phyloP scores from a whole-genome alignment of 2,113 vertebrate species.

The Pteruthius melanotis region DNA sequence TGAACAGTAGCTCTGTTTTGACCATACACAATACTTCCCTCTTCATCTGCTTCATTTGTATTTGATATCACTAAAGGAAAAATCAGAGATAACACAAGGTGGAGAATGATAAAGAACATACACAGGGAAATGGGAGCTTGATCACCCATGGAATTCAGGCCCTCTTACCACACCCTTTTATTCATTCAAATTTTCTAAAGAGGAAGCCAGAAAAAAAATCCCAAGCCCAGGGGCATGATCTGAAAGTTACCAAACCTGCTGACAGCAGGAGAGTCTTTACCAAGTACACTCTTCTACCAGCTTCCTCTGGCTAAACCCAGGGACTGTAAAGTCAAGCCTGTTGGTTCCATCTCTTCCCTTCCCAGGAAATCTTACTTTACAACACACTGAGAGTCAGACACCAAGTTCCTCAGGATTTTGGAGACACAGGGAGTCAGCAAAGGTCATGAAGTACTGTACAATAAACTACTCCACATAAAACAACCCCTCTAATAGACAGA shows the following conservation, averaged over 20 bases:
- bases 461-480: neutral
- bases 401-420: neutral
- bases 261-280: neutral
- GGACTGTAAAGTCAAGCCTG: neutral
- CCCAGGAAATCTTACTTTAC: neutral
- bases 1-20: neutral
- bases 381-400: neutral
- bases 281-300: neutral
- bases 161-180: conserved; percentile 27
- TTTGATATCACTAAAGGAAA: neutral
- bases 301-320: neutral
- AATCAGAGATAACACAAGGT: neutral
- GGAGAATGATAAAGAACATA: neutral
- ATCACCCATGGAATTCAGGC: conserved; percentile 20
- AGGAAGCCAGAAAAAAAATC: conserved; percentile 45
- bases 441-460: neutral
- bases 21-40: neutral
- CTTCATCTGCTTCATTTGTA: neutral
- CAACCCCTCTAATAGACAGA: neutral
- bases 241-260: conserved; percentile 19
- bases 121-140: neutral
- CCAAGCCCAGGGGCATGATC: conserved; percentile 1
- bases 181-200: conserved; percentile 49
- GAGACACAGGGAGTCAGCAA: neutral
- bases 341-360: neutral